Conservation (phyloP, 2,113 vertebrate genomes). For the Forbesichthys agassizii region DNA sequence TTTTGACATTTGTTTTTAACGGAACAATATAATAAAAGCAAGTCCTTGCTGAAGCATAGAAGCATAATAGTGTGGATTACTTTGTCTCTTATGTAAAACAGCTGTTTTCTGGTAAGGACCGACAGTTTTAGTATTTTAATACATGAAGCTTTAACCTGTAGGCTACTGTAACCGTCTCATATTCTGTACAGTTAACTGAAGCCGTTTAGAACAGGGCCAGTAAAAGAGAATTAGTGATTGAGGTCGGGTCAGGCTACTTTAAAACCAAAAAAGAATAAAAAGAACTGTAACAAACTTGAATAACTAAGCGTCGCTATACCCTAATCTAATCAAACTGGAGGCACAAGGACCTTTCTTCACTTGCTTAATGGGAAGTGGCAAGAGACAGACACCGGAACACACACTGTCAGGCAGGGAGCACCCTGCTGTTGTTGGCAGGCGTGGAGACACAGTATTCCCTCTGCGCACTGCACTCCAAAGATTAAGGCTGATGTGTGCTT, state of each 20-base stretch:
- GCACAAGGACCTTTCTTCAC: conserved; percentile 22
- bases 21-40: too few species aligned
- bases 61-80: neutral
- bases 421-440: conserved; percentile 61
- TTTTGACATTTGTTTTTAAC: too few species aligned
- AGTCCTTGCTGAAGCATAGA: too few species aligned
- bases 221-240: neutral
- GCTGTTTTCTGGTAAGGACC: too few species aligned
- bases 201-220: neutral
- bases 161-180: neutral
- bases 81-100: neutral
- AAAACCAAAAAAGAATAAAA: neutral
- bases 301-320: conserved; percentile 22
- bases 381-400: conserved; percentile 20
- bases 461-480: conserved; percentile 41
- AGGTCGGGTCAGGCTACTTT: neutral
- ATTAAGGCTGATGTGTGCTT: conserved; percentile 53
- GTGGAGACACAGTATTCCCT: conserved; percentile 48
- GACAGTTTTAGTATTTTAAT: neutral
- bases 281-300: conserved; percentile 34
- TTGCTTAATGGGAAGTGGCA: conserved; percentile 42
- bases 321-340: conserved; percentile 34
- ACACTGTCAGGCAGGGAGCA: conserved; percentile 49
- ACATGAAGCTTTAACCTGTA: conserved; percentile 2
- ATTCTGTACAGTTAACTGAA: neutral